Evolutionary conservation across 2,113 vertebrate genomes (phyloP), one percentile per base, ranked within the genome.

Genomic region (Malurus cyaneus): DNA sequence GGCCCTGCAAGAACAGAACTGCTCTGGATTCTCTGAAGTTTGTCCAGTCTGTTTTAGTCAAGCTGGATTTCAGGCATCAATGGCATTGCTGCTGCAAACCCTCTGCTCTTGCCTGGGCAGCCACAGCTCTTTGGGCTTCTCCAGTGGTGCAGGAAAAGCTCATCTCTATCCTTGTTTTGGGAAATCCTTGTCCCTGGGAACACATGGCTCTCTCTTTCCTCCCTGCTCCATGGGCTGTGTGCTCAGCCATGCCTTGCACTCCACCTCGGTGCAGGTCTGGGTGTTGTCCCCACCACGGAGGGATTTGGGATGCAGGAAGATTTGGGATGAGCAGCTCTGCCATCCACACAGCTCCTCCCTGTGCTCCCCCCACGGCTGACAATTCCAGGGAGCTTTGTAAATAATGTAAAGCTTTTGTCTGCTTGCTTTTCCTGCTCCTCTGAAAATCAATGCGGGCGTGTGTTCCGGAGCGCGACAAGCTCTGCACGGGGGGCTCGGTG

Each of bases 331-430:
- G 56, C 2, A 4, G 7, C 66, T 8, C 17, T 31, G 44, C 66
- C 0, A 1, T 80, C 76, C 2, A 1, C 52, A 7, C 0, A 0
- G 54, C 72, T 59, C 77, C 65, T 56, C 71, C 77, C 61, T 2
- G 5, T 14, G 71, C 88, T 71, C 83, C 57, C 57, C 81, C 78
- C 13, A 1, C 13, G 86, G 80, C 76, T 96, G 91, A 67, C 83
- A 66, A 10, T 47, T 79, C 88, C 80, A 32, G 72, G 34, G 94
- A 74, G 91, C 61, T 77, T 31, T 84, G 94, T 96, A 94, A 96
- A 96, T 95, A 94, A 95, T 86, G 83, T 70, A 93, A 52, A 2
- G 19, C 83, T 74, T 93, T 67, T 86, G 71, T 90, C 91, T 83
- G 96, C 94, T 88, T 64, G 92, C 88, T 93, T 60, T 80, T 74